phyloP scores from a whole-genome alignment of 2,797 vertebrate genomes.

The Poecile montanus region DNA sequence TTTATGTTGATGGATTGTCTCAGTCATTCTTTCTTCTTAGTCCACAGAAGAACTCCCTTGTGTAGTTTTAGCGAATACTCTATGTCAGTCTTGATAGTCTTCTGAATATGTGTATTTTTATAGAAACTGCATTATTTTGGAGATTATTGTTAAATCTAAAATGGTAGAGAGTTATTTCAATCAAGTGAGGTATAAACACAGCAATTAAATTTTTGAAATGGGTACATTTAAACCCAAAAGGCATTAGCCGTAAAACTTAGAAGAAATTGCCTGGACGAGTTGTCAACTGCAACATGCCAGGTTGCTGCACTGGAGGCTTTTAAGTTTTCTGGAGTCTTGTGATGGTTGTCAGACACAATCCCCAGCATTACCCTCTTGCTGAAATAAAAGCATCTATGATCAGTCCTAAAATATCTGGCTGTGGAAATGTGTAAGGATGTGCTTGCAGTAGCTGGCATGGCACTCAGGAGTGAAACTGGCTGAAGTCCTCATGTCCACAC shows the following conservation, averaged over 20 bases:
- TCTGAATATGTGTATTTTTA: not conserved
- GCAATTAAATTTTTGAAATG: not conserved
- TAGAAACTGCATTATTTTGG: not conserved
- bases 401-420: not conserved
- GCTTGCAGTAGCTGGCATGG: not conserved
- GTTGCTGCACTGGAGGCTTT: not conserved
- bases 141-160: not conserved
- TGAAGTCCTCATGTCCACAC: not conserved
- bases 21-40: constrained; percentile 14
- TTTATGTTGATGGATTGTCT: constrained; percentile 35
- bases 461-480: not conserved
- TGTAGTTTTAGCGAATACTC: not conserved
- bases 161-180: not conserved
- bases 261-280: rapidly evolving
- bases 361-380: not conserved
- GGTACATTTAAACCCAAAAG: not conserved
- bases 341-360: not conserved
- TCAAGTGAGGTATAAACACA: not conserved
- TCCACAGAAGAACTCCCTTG: not conserved
- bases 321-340: not conserved
- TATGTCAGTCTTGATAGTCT: not conserved
- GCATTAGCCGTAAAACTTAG: not conserved
- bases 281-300: not conserved
- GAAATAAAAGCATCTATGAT: not conserved
- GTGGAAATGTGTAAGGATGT: not conserved